Base-by-base conservation (phyloP, 2,113 vertebrate species). In the Tetraodon nigroviridis region DNA sequence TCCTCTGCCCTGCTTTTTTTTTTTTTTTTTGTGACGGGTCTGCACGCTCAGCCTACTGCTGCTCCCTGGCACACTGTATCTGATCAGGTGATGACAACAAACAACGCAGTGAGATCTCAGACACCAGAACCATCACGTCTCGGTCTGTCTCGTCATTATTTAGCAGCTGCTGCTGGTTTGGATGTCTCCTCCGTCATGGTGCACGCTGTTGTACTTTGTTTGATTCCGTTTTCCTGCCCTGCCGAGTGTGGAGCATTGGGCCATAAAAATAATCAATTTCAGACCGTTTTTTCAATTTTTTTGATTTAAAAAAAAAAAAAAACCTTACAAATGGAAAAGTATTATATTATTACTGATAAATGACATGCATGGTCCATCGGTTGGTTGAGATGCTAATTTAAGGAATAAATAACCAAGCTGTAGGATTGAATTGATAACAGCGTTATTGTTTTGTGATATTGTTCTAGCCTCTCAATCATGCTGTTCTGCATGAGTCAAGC, bases 61-160 rank as follows among this genome's bases (percentile, higher is more conserved):
- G 89, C 75, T 90, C 90, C 20, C 76, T 92, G 64, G 88, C 89
- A 48, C 93, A 95, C 76, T n/a, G 86, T 93, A 53, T n/a, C 56
- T 92, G 46, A 90, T 92, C 75, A 90, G 87, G 86, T 86, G 66
- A 82, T 46, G 32, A 37, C 32, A 37, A 3, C n/a, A 21, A 58
- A 13, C 6, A 16, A 49, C 3, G 21, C 37, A 21, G 54, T 54
- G 32, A 44, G 40, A 57, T 17, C 57, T 20, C 6, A 54, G 42
- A 54, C 54, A 58, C 19, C 49, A 20, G 2, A 18, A 51, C 27
- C 0, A 62, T 55, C 27, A 49, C 45, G 29, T 60, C 57, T 62
- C 55, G 45, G 50, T 67, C 52, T 57, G 32, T 14, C 16, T 62
- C 59, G 56, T 55, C 57, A 65, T 71, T 18, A 20, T 29, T 16